Conservation (phyloP, 2,888 invertebrate species). For the Tanytarsus gracilentus region DNA sequence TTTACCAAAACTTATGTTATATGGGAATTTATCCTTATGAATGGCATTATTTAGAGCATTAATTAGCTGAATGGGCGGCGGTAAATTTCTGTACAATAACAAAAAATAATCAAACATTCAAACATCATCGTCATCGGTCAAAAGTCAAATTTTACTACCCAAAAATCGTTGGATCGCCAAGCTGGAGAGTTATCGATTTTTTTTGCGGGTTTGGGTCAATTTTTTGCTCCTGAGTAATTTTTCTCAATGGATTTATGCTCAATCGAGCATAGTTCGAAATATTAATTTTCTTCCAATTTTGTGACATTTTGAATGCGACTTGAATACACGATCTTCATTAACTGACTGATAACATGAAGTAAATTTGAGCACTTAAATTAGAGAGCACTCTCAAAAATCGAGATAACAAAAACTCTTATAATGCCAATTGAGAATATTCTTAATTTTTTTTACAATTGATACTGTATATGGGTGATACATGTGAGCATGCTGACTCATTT, state of each 20-base stretch:
- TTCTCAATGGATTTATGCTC: neutral
- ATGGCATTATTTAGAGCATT: constrained; percentile 68
- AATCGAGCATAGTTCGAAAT: constrained; percentile 1
- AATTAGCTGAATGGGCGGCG: constrained; percentile 38
- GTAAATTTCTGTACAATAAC: too few relatives aligned
- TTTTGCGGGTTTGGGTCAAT: neutral
- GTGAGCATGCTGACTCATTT: too few relatives aligned
- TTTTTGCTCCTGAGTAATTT: constrained; percentile 6
- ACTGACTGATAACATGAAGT: too few relatives aligned
- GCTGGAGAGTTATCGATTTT: constrained; percentile 9
- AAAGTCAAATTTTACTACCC: constrained; percentile 52
- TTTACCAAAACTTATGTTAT: constrained; percentile 76
- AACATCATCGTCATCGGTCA: neutral
- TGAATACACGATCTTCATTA: too few relatives aligned
- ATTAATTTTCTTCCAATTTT: neutral
- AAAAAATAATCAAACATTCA: too few relatives aligned
- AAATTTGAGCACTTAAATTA: too few relatives aligned
- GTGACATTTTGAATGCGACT: neutral
- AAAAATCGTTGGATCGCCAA: constrained; percentile 92
- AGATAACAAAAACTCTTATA: too few relatives aligned
- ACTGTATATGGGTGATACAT: too few relatives aligned
- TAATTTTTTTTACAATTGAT: too few relatives aligned
- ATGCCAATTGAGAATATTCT: too few relatives aligned
- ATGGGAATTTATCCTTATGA: constrained; percentile 66
- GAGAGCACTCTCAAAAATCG: too few relatives aligned